Percentiles rank a stretch among this genome's conserved stretches.
These are phyloP conservation scores for Halictus ligatus DNA, from an alignment of 2,888 invertebrate species.

Conservation along the genomic window DNA sequence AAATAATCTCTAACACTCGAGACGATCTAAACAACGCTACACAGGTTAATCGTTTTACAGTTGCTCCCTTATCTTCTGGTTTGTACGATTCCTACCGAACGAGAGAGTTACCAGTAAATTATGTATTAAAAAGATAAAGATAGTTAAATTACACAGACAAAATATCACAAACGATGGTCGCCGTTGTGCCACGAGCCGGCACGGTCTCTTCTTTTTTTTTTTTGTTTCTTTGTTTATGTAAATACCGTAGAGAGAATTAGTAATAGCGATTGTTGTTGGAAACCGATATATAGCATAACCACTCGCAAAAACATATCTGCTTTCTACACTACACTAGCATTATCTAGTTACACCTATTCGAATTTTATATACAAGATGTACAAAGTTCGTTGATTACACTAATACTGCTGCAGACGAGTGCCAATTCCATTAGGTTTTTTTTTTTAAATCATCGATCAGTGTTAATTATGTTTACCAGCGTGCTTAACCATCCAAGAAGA, in stretches of 20 bases:
- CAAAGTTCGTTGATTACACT: slow-evolving; percentile 73
- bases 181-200: slow-evolving; percentile 20
- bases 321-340: slow-evolving; percentile 44
- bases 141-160: slow-evolving; percentile 44
- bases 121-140: slow-evolving; percentile 29
- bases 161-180: slow-evolving; percentile 65
- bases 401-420: slow-evolving; percentile 74
- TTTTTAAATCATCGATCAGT: neutral
- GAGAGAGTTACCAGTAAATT: slow-evolving; percentile 45
- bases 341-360: slow-evolving; percentile 50
- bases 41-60: slow-evolving; percentile 31
- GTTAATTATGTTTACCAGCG: neutral
- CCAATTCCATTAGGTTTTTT: slow-evolving; percentile 24
- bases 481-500: neutral
- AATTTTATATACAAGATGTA: slow-evolving; percentile 79
- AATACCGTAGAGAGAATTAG: slow-evolving; percentile 48
- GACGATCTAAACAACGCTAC: slow-evolving; percentile 23
- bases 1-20: slow-evolving; percentile 1
- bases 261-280: slow-evolving; percentile 32
- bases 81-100: slow-evolving; percentile 40
- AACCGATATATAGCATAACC: slow-evolving; percentile 21
- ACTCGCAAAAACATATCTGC: slow-evolving; percentile 26
- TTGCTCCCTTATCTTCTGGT: slow-evolving; percentile 28
- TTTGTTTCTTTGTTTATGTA: slow-evolving; percentile 25
- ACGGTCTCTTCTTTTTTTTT: slow-evolving; percentile 1